Base-by-base conservation (phyloP, 30 jellyfish, hydroid and myxozoan genomes). In the Pelagia noctiluca region DNA sequence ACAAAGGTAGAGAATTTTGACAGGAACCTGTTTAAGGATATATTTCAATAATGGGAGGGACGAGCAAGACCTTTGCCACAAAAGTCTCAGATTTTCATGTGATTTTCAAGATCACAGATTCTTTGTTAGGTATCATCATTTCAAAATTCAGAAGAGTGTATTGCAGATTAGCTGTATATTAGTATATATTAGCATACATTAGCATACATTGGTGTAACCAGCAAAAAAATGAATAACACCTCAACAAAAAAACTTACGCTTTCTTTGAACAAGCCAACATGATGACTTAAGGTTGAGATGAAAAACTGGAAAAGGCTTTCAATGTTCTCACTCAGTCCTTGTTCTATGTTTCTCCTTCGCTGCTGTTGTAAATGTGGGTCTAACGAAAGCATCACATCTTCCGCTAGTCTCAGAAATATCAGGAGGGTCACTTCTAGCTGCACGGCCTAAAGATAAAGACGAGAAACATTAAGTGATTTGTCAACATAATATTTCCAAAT, bases 291-390 rank as follows among this genome's bases (percentile, higher is more conserved):
- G 18, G 94, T 76, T 1, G 82, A 46, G 36, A 91, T 48, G 83
- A 94, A 78, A 48, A 94, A 73, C 21, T 24, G 46, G 84, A 88
- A 82, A 35, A 94, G 35, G 34, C 78, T 89, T 19, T 60, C 86
- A 90, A 94, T 78, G 47, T 79, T 82, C 35, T 75, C 87, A 75
- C 78, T 85, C 42, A 94, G 92, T 5, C 95, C 90, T 38, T 78
- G 88, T 54, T 83, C 88, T 76, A 94, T 94, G 46, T 83, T 94
- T 65, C 86, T 83, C 72, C 90, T 68, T 19, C 99, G 90, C 32
- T 67, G 91, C 53, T 86, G 49, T 1, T 85, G 88, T 48, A 94
- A 73, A 38, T 88, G 83, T 3, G 88, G 84, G 63, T 94, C 99
- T 21, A 89, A 57, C 25, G 87, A 42, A 13, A 68, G 80, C 63